Base-by-base conservation (phyloP, 2,888 invertebrate species). In the Troides helena region DNA sequence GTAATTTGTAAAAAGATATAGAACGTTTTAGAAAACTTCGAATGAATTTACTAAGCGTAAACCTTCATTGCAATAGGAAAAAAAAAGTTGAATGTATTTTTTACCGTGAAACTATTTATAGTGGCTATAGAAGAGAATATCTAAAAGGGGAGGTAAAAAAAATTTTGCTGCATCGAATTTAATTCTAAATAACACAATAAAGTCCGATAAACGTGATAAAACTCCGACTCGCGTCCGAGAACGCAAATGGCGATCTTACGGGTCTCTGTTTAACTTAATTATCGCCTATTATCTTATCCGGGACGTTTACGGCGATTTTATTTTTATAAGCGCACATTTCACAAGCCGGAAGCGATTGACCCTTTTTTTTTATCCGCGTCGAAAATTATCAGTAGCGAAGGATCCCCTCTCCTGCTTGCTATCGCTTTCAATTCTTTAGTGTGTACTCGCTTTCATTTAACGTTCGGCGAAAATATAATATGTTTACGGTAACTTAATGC, bases 211-310 rank as follows among this genome's bases (percentile, higher is more conserved):
- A 25, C 12, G 2, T 50, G 46, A 71, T 67, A 69, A 62, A 68
- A 71, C 71, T 74, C 60, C 64, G 76, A 72, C 74, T 73, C 75
- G 72, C 75, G 72, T 70, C 70, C 68, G 74, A 69, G 72, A 71
- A 72, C 70, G 73, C 59, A 73, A 74, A 73, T 73, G 72, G 71
- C 68, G 61, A 69, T 74, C 68, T 67, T 68, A 62, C 70, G 72
- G 73, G 73, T 65, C 71, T 72, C 69, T 69, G 72, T 69, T 74
- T 73, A 72, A 74, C 74, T 74, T 74, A 75, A 75, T 76, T 75
- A 73, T 73, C 68, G 69, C 67, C 70, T 67, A 70, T 70, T 70
- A 70, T 72, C 72, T 74, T 72, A 75, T 75, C 74, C 64, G 62
- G 50, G 53, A 46, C 72, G 60, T 73, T 75, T 74, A 73, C 68